Evolutionary conservation across 2,113 vertebrate genomes (phyloP).

Genomic region (Cottus gobio): DNA sequence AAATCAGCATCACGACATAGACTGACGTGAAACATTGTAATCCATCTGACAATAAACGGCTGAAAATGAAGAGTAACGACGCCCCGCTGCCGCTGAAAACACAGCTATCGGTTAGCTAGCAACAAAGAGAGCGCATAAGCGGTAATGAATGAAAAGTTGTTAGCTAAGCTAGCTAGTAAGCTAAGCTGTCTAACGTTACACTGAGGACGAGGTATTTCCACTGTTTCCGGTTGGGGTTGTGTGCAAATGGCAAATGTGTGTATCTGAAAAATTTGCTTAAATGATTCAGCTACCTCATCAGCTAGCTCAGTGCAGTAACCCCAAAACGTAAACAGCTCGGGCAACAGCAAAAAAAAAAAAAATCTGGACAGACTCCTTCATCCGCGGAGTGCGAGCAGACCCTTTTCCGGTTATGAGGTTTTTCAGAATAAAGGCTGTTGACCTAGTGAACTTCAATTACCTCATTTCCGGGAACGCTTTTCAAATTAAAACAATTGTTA

Average conservation of each 20-base stretch:
- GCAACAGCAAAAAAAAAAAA: background rate
- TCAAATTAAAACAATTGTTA: background rate
- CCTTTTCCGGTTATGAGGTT: conserved; percentile 23
- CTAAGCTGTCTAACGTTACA: conserved; percentile 28
- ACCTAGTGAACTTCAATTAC: background rate
- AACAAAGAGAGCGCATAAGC: conserved; percentile 70
- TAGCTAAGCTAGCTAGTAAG: conserved; percentile 61
- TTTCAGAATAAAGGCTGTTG: conserved; percentile 60
- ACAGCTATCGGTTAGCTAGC: conserved; percentile 36
- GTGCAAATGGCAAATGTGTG: background rate
- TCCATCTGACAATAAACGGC: background rate
- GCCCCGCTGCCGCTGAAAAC: background rate
- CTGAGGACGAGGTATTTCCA: background rate
- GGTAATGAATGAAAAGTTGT: conserved; percentile 79
- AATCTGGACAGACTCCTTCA: conserved; percentile 32
- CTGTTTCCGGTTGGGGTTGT: background rate
- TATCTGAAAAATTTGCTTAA: background rate
- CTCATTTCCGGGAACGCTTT: conserved; percentile 12
- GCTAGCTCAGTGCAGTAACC: background rate
- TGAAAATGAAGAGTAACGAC: background rate
- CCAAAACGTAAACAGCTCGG: conserved; percentile 14
- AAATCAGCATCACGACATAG: background rate
- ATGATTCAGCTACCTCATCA: conserved; percentile 38
- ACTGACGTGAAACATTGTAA: background rate
- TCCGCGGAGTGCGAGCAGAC: background rate